Percentiles rank a stretch among this genome's conserved stretches.
phyloP scores from a whole-genome alignment of 2,888 invertebrate species.

The Camptogramma bilineatum region DNA sequence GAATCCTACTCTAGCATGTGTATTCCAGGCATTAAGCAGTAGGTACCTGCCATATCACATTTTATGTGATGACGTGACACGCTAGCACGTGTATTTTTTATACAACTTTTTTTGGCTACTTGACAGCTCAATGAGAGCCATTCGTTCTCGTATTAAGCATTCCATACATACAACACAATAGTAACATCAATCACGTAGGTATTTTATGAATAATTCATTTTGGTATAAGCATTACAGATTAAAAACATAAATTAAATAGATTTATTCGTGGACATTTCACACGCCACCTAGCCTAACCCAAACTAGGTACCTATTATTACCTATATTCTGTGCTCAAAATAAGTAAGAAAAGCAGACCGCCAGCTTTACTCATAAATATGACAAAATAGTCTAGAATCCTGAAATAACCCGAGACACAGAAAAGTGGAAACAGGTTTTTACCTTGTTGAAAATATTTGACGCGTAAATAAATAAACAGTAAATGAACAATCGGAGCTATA shows the following conservation, averaged over 20 bases:
- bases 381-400: background rate
- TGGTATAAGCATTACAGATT: too few relatives aligned
- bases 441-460: background rate
- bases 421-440: background rate
- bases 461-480: background rate
- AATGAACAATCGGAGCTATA: background rate
- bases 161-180: constrained; percentile 2
- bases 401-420: background rate
- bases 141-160: background rate
- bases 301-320: too few relatives aligned
- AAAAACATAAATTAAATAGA: too few relatives aligned
- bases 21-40: too few relatives aligned
- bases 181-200: background rate
- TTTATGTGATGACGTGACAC: too few relatives aligned
- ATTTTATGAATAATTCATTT: background rate
- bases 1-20: too few relatives aligned
- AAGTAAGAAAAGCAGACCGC: too few relatives aligned
- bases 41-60: too few relatives aligned
- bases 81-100: background rate
- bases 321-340: too few relatives aligned
- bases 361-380: background rate
- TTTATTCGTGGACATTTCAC: too few relatives aligned
- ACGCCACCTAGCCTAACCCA: too few relatives aligned
- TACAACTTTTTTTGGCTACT: background rate
- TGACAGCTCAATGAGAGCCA: constrained; percentile 2